Conservation (phyloP, 2,113 vertebrate genomes). For the Semnornis frantzii region DNA sequence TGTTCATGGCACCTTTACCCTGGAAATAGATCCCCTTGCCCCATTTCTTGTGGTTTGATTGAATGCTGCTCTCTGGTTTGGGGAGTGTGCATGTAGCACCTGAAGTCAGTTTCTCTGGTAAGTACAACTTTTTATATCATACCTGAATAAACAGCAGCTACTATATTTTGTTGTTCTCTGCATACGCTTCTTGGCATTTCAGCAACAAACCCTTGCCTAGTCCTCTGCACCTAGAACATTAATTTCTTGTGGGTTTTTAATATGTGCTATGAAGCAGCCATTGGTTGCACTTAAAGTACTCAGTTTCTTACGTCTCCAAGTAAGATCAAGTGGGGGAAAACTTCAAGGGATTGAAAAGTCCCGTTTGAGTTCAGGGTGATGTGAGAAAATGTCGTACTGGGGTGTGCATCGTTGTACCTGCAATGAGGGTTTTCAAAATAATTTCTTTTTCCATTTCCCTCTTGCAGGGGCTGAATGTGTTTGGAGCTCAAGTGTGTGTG, state of each 20-base stretch:
- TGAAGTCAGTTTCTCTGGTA: constrained; percentile 49
- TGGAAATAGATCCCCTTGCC: neutral
- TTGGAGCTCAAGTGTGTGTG: constrained; percentile 75
- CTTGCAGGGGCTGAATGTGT: constrained; percentile 78
- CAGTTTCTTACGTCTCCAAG: neutral
- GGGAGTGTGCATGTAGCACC: neutral
- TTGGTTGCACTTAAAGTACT: neutral
- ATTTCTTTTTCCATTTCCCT: constrained; percentile 78
- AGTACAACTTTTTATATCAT: constrained; percentile 56
- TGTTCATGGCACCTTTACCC: neutral
- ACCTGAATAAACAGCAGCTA: neutral
- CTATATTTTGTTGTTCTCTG: neutral
- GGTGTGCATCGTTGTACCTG: neutral
- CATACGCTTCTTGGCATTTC: neutral
- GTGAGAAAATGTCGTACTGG: neutral
- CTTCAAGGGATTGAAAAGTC: neutral
- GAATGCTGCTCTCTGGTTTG: constrained; percentile 8
- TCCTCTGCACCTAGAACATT: neutral
- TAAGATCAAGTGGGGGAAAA: neutral
- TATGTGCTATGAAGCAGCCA: neutral
- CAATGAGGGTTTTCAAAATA: constrained; percentile 51
- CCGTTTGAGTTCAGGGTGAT: neutral
- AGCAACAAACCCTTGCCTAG: neutral
- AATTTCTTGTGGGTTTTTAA: neutral
- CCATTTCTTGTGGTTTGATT: rapidly evolving